Base-by-base conservation (phyloP, 2,113 vertebrate genomes). In the Tautogolabrus adspersus region DNA sequence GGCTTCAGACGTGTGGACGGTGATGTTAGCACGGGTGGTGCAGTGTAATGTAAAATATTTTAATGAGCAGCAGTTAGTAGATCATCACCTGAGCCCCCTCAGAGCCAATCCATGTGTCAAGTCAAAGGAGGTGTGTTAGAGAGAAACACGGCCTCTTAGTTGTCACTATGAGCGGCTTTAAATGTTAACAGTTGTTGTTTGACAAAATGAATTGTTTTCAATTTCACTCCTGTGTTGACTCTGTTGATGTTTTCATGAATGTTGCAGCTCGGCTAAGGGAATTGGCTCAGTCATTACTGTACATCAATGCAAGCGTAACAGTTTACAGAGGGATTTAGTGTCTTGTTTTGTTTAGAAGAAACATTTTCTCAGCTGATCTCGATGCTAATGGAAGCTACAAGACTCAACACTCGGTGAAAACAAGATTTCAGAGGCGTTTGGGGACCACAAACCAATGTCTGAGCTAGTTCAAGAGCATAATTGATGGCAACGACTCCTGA, bases 1-100 rank as follows among this genome's bases (percentile, higher is more conserved):
- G 26, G 79, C 71, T 80, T 78, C 38, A 16, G 75, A 38, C 44
- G 40, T 10, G 13, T 1, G 44, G 66, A 66, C 76, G 30, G 38
- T 16, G 60, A 63, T 75, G 69, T 71, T 77, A 52, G 18, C 21
- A 42, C 55, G n/a, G 11, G 34, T 13, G 55, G 34, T 51, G 47
- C n/a, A 18, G 62, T 58, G 62, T 63, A 61, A 69, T 58, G 72
- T 83, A 73, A 90, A 72, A n/a, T n/a, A 83, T 81, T 82, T 79
- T 84, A 87, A 89, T 86, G 84, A 87, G 46, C 7, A 0, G 57
- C 6, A 46, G 47, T 84, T 80, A 67, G 56, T 23, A 46, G 67
- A 81, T 81, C 61, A 51, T 75, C 71, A 1, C 70, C 2, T 2
- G 10, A 68, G 70, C 26, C 21, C 10, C 72, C 18, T n/a, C 77